Percentiles rank a stretch among this genome's conserved stretches.
phyloP scores from a whole-genome alignment of 2,797 vertebrate genomes.

The Hyperoplus lanceolatus region DNA sequence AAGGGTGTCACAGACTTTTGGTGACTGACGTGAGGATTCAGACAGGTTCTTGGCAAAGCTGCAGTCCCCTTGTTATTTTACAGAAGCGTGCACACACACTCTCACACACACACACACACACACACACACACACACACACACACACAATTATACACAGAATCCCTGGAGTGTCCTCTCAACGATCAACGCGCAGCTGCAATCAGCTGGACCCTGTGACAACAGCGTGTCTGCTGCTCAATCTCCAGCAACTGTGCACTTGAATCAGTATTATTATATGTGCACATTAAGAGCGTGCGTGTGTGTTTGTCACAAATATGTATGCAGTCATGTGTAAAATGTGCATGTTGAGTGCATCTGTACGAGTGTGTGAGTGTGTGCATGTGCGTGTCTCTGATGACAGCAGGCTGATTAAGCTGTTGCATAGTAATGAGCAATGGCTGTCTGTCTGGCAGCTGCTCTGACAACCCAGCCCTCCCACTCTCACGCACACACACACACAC shows the following conservation, averaged over 20 bases:
- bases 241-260: slow-evolving; percentile 30
- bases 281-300: slow-evolving; percentile 16
- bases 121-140: too few relatives aligned
- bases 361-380: slow-evolving; percentile 31
- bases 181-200: slow-evolving; percentile 54
- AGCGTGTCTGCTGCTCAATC: slow-evolving; percentile 32
- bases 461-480: slow-evolving; percentile 77
- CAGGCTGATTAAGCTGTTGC: slow-evolving; percentile 87
- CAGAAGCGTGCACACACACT: not conserved
- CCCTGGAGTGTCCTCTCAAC: slow-evolving; percentile 57
- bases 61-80: slow-evolving; percentile 34
- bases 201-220: slow-evolving; percentile 53
- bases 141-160: slow-evolving; percentile 15
- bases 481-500: slow-evolving; percentile 40
- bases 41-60: slow-evolving; percentile 69
- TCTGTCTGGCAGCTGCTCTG: slow-evolving; percentile 87
- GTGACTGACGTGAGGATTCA: slow-evolving; percentile 51
- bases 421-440: slow-evolving; percentile 87
- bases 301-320: slow-evolving; percentile 46
- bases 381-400: slow-evolving; percentile 76
- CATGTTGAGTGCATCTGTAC: slow-evolving; percentile 75
- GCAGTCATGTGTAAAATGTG: slow-evolving; percentile 73
- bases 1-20: slow-evolving; percentile 54
- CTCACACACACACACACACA: too few relatives aligned
- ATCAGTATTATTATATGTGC: slow-evolving; percentile 18